Evolutionary conservation across 1,140 invertebrate genomes (phyloP), one percentile per base, ranked within the genome.

Genomic region (Bacillus rossius): DNA sequence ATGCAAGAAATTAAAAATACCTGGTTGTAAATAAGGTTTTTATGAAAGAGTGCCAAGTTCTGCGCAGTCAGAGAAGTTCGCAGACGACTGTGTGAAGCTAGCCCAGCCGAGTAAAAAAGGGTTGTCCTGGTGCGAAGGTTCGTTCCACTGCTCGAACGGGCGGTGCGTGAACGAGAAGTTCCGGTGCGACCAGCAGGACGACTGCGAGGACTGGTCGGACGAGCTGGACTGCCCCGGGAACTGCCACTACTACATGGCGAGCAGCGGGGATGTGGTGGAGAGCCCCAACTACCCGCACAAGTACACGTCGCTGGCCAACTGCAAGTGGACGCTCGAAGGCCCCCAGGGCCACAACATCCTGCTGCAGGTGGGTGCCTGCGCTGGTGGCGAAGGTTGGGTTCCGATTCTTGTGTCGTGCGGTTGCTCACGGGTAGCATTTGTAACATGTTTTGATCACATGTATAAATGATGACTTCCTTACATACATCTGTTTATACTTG

Each of bases 281-380:
- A 94, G 92, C 63, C 91, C 92, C 0, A 94, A 93, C 71, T 97
- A 95, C 74, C 94, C 95, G 1, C 89, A 93, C 65, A 92, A 93
- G 68, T 98, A 98, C 72, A 82, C 84, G 53, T 81, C 92, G 2
- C 83, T 96, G 50, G 86, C 87, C 54, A 92, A 96, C 69, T 98
- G 95, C 73, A 95, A 95, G 76, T 98, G 96, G 95, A 96, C 94
- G 0, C 77, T 99, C 45, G 95, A 98, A 79, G 94, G 93, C 23
- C 94, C 94, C 3, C 85, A 96, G 74, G 95, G 95, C 40, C 92
- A 95, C 72, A 94, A 94, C 66, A 94, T 97, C 60, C 82, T 94
- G 29, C 77, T 96, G 55, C 85, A 87, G 76, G 84, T 86, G 73
- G 64, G 47, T 25, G n/a, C n/a, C n/a, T n/a, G n/a, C n/a, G n/a